Percentiles rank a stretch among this genome's conserved stretches.
These are phyloP conservation scores for Psittacula echo DNA, from an alignment of 2,797 vertebrate species.

Conservation along the genomic window DNA sequence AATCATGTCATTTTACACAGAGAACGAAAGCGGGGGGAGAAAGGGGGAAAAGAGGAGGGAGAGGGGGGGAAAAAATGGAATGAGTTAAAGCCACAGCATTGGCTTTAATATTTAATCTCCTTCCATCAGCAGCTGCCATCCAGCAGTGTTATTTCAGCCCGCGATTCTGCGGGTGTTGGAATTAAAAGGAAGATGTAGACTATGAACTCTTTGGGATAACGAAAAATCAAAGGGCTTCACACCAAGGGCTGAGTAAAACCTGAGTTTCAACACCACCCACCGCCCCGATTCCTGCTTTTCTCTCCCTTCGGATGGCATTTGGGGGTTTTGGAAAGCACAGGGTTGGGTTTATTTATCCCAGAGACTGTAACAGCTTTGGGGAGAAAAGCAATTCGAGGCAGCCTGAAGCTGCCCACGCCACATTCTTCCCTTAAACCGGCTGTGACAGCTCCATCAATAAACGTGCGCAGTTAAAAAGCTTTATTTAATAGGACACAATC, in stretches of 20 bases:
- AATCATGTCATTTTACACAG: slow-evolving; percentile 58
- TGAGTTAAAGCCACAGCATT: slow-evolving; percentile 51
- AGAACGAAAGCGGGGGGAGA: neutral
- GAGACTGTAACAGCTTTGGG: neutral
- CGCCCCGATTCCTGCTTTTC: neutral
- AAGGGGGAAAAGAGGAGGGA: neutral
- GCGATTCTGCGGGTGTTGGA: slow-evolving; percentile 11
- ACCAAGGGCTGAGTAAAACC: neutral
- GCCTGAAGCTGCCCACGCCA: neutral
- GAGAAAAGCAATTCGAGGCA: neutral
- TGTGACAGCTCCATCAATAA: neutral
- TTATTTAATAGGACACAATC: neutral
- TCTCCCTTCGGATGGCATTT: neutral
- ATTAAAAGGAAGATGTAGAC: slow-evolving; percentile 46
- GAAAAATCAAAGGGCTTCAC: neutral
- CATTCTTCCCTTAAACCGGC: neutral
- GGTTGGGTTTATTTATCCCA: neutral
- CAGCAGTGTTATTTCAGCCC: slow-evolving; percentile 35
- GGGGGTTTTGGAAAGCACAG: neutral
- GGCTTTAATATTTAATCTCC: slow-evolving; percentile 63
- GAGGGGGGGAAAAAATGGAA: neutral
- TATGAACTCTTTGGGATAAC: neutral
- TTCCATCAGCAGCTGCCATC: slow-evolving; percentile 56
- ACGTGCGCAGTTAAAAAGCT: neutral
- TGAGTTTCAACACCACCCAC: neutral